phyloP scores from a whole-genome alignment of 1,140 invertebrate genomes.

The Anthonomus grandis region DNA sequence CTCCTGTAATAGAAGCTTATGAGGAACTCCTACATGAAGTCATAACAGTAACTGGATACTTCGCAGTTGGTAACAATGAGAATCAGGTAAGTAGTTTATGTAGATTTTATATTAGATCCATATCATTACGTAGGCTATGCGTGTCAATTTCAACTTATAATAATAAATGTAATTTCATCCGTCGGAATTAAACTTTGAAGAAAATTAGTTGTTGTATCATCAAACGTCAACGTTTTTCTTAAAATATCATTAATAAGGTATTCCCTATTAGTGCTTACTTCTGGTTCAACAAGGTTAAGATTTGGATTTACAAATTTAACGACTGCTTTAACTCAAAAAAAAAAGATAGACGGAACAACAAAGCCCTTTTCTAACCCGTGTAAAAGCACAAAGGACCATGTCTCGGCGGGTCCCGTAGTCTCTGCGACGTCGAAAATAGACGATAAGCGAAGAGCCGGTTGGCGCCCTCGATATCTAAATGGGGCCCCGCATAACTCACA shows the following conservation, averaged over 20 bases:
- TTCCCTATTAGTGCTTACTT: too few species aligned
- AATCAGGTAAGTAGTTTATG: constrained; percentile 78
- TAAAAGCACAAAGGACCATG: constrained; percentile 6
- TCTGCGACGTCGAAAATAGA: constrained; percentile 1
- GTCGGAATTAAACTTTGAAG: too few species aligned
- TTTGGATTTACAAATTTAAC: too few species aligned
- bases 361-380: constrained; percentile 5
- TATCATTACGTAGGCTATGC: not conserved
- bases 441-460: constrained; percentile 23
- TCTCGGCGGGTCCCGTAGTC: not conserved
- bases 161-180: too few species aligned
- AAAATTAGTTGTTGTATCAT: too few species aligned
- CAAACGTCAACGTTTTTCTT: too few species aligned
- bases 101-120: not conserved
- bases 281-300: too few species aligned
- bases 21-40: constrained; percentile 66
- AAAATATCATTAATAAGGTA: too few species aligned
- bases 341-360: too few species aligned
- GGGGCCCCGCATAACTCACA: constrained; percentile 30
- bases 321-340: too few species aligned
- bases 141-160: too few species aligned
- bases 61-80: constrained; percentile 72
- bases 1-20: constrained; percentile 38
- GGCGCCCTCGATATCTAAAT: constrained; percentile 45
- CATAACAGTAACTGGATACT: constrained; percentile 76